These are phyloP conservation scores for Vesta saturnalis DNA, from an alignment of 2,888 invertebrate genomes.

Conservation along the genomic window DNA sequence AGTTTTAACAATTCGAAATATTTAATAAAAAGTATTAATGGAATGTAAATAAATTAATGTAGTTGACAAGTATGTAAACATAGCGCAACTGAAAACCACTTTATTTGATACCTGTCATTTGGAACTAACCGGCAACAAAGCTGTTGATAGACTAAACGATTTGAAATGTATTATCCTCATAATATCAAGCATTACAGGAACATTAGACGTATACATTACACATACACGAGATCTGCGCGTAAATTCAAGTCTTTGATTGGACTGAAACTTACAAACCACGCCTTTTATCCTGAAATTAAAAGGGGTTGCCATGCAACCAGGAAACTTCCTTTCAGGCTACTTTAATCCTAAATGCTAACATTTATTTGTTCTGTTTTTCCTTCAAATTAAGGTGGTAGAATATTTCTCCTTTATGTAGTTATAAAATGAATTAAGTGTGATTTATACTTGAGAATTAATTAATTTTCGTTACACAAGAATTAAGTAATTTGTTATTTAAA, in stretches of 20 bases:
- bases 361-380: constrained; percentile 35
- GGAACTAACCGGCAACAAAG: constrained; percentile 51
- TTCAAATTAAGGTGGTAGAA: constrained; percentile 20
- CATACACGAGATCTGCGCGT: constrained; percentile 57
- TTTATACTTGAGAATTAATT: constrained; percentile 33
- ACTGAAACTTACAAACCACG: constrained; percentile 48
- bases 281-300: constrained; percentile 45
- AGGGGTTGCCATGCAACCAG: constrained; percentile 47
- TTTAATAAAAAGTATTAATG: background rate
- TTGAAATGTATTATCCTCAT: constrained; percentile 63
- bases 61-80: constrained; percentile 12
- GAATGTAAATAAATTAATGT: background rate
- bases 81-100: constrained; percentile 20
- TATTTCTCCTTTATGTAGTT: constrained; percentile 24
- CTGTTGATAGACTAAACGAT: constrained; percentile 62
- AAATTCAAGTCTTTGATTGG: constrained; percentile 54
- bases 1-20: background rate
- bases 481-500: constrained; percentile 14
- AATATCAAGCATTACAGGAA: constrained; percentile 63
- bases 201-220: constrained; percentile 63
- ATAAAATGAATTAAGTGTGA: constrained; percentile 37
- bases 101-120: constrained; percentile 31
- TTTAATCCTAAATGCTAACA: constrained; percentile 26
- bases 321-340: constrained; percentile 25
- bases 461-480: constrained; percentile 21